Conservation (phyloP, 1,140 invertebrate species). For the Potamilus streckersoni region DNA sequence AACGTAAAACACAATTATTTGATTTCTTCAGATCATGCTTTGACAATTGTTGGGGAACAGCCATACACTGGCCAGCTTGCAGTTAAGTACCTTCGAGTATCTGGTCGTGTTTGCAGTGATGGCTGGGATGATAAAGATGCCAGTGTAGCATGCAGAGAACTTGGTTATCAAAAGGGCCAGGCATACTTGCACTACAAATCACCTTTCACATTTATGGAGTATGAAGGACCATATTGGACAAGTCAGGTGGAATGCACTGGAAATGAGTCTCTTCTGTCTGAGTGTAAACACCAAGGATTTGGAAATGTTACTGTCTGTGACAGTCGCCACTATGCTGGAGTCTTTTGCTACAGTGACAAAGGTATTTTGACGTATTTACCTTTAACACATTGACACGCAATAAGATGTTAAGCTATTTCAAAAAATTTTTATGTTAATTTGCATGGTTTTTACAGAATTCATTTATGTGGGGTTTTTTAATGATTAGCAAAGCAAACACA, state of each 20-base stretch:
- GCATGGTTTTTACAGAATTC: too few relatives aligned
- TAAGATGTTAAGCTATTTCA: too few relatives aligned
- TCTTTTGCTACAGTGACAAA: constrained; percentile 30
- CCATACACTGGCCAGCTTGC: constrained; percentile 38
- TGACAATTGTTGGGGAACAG: constrained; percentile 21
- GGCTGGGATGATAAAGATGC: constrained; percentile 58
- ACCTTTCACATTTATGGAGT: constrained; percentile 41
- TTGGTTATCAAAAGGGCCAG: constrained; percentile 51
- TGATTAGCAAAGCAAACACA: too few relatives aligned
- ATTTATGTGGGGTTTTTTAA: too few relatives aligned
- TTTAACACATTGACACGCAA: too few relatives aligned
- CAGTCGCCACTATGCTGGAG: constrained; percentile 34
- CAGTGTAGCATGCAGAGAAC: constrained; percentile 52
- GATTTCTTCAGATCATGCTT: constrained; percentile 30
- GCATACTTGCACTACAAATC: constrained; percentile 44
- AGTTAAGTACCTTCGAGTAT: constrained; percentile 41
- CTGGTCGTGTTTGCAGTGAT: constrained; percentile 55
- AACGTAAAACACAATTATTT: constrained; percentile 1
- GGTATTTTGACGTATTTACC: constrained; percentile 10
- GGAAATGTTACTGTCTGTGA: constrained; percentile 34
- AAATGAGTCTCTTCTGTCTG: constrained; percentile 21
- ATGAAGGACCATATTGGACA: constrained; percentile 45
- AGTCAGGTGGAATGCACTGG: constrained; percentile 39
- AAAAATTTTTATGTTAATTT: too few relatives aligned
- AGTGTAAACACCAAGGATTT: constrained; percentile 27